Conservation (phyloP, 2,113 vertebrate species). For the Dermatemys mawii region DNA sequence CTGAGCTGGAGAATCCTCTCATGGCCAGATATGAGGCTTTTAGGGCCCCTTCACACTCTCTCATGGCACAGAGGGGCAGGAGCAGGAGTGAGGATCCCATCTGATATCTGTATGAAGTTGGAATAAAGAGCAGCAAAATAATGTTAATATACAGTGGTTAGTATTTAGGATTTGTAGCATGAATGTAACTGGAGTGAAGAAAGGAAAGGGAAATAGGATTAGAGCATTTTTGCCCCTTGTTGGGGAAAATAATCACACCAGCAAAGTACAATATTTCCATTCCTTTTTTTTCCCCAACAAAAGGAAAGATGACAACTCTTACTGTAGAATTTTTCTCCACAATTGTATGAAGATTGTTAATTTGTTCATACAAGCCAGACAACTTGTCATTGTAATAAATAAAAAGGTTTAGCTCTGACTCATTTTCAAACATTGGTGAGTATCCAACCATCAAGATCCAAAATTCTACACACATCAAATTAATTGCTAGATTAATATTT, state of each 20-base stretch:
- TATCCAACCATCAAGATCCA: background rate
- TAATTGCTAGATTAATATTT: background rate
- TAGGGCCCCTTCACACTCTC: background rate
- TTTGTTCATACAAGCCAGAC: background rate
- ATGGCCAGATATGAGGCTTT: background rate
- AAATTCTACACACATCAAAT: conserved; percentile 13
- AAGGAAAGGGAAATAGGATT: background rate
- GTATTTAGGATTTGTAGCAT: background rate
- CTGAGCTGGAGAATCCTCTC: background rate
- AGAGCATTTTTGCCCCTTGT: background rate
- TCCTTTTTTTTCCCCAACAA: background rate
- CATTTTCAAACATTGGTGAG: conserved; percentile 5
- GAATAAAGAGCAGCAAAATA: background rate
- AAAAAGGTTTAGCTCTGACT: background rate
- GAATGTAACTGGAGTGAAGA: background rate
- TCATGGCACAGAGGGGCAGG: background rate
- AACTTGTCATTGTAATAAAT: background rate
- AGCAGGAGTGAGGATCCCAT: background rate
- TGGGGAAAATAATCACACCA: background rate
- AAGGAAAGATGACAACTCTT: background rate
- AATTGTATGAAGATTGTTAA: background rate
- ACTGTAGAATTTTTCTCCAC: background rate
- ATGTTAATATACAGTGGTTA: background rate
- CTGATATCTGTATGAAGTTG: background rate
- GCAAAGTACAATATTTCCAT: background rate